Evolutionary conservation across 2,888 invertebrate species (phyloP).

Genomic region (Ceraclea dissimilis): DNA sequence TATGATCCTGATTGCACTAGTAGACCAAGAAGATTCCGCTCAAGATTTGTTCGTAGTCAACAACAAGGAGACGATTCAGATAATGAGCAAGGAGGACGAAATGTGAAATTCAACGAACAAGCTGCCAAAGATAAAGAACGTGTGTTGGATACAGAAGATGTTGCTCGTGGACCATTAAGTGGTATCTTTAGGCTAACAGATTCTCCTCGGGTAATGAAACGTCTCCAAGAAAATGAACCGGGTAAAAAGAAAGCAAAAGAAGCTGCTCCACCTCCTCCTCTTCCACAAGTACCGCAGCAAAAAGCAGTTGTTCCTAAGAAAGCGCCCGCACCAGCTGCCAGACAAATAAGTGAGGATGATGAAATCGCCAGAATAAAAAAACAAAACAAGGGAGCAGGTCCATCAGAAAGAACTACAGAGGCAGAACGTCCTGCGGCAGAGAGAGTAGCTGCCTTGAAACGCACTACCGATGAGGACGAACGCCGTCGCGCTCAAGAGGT

Average conservation of each 20-base stretch:
- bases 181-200: constrained; percentile 83
- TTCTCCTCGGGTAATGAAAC: constrained; percentile 82
- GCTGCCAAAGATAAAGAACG: constrained; percentile 55
- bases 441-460: constrained; percentile 43
- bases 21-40: constrained; percentile 63
- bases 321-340: constrained; percentile 55
- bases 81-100: constrained; percentile 53
- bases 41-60: constrained; percentile 59
- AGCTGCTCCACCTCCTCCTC: constrained; percentile 40
- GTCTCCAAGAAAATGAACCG: constrained; percentile 73
- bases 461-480: constrained; percentile 51
- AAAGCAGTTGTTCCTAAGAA: constrained; percentile 47
- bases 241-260: constrained; percentile 70
- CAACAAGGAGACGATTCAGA: constrained; percentile 72
- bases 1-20: constrained; percentile 54
- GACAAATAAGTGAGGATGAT: constrained; percentile 83
- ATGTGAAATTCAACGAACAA: constrained; percentile 60
- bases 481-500: constrained; percentile 68
- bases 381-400: constrained; percentile 69
- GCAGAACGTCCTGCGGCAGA: constrained; percentile 49
- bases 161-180: constrained; percentile 76
- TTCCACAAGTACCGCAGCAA: constrained; percentile 48
- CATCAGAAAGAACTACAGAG: constrained; percentile 39
- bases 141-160: constrained; percentile 84
- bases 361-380: constrained; percentile 83